Base-by-base conservation (phyloP, 2,113 vertebrate genomes). In the Eubucco bourcierii region DNA sequence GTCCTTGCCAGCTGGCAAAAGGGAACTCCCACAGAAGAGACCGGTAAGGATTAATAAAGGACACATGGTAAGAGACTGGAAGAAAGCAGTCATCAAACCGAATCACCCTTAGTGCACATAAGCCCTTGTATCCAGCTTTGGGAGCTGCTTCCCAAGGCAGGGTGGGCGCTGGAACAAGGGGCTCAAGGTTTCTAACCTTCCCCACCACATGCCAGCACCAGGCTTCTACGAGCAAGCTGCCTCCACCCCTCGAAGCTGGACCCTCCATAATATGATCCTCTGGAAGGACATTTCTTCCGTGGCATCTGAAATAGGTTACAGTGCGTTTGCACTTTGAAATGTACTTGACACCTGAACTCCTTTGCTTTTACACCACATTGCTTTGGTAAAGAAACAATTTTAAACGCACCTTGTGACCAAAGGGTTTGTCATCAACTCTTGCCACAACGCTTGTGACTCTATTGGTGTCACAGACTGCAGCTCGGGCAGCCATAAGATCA, bases 141-240 rank as follows among this genome's bases (percentile, higher is more conserved):
- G 28, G 15, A 39, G 41, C 41, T 2, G 0, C 17, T 55, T 80
- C 13, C 12, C 33, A 15, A 65, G 11, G 15, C 1, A 1, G 9
- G 7, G 10, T 52, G 50, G 7, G 0, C 2, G 9, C 7, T 2
- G 1, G 2, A 33, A 9, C 4, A 2, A 5, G 2, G 11, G 7
- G 4, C 6, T 4, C 0, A 0, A 12, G 3, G 18, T 33, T 73
- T 11, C 65, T 47, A 10, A 58, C 1, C 21, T 33, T 14, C 9
- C 9, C 20, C 6, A 2, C 19, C 10, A 4, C 25, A 18, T 24
- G 47, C 67, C 44, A 52, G n/a, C 39, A 39, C 3, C 33, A 29
- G 63, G 39, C 46, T 82, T 53, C 47, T 61, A 13, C n/a, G 23
- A 41, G 11, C 15, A 50, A 34, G 3, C 29, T 47, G 1, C 29